phyloP scores from a whole-genome alignment of 2,888 invertebrate species.

The Helobdella robusta region DNA sequence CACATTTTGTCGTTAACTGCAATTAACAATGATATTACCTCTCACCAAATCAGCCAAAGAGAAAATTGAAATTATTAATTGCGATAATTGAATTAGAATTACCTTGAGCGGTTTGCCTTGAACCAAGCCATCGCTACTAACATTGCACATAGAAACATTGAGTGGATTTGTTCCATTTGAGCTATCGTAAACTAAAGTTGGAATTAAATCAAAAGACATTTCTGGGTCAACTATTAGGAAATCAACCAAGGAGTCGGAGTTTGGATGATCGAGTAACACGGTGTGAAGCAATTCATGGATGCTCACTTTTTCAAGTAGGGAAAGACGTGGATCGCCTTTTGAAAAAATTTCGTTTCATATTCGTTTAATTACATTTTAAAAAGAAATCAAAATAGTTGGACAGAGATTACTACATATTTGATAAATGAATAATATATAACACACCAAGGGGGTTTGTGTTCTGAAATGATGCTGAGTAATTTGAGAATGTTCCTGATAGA shows the following conservation, averaged over 20 bases:
- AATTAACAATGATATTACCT: too few relatives aligned
- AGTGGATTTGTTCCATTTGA: conserved; percentile 21
- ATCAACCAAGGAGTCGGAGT: conserved; percentile 34
- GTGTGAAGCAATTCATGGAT: conserved; percentile 36
- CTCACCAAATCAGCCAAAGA: too few relatives aligned
- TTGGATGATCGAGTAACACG: conserved; percentile 32
- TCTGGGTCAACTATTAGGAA: conserved; percentile 36
- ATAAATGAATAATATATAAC: background rate
- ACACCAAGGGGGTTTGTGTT: conserved; percentile 38
- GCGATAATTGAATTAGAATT: too few relatives aligned
- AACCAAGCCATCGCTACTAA: too few relatives aligned
- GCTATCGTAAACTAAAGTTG: conserved; percentile 35
- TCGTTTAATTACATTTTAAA: background rate
- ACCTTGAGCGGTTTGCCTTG: too few relatives aligned
- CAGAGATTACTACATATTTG: too few relatives aligned
- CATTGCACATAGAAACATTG: conserved; percentile 19
- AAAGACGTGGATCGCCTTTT: conserved; percentile 35
- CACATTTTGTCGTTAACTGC: background rate
- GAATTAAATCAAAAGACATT: conserved; percentile 31
- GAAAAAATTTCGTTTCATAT: too few relatives aligned
- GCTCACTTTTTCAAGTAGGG: conserved; percentile 34
- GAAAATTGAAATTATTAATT: too few relatives aligned
- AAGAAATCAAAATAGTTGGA: too few relatives aligned
- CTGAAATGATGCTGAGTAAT: conserved; percentile 38
- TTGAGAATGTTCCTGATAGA: conserved; percentile 37